phyloP scores from a whole-genome alignment of 2,113 vertebrate species.

The Coptodon rendalli region DNA sequence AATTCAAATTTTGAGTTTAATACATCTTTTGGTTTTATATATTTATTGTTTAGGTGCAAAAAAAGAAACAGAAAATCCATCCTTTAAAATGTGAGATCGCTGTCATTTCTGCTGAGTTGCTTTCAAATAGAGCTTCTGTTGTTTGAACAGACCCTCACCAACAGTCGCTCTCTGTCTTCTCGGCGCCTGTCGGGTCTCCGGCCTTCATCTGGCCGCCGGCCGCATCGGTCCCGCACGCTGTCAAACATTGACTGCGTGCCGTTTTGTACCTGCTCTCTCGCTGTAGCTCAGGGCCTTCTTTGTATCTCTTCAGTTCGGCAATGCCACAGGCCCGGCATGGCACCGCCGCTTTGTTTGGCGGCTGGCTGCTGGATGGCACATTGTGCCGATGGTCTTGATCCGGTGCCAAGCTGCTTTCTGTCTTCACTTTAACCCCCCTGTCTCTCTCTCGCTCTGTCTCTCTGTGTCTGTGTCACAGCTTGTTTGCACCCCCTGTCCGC shows the following conservation, averaged over 20 bases:
- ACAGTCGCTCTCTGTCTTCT: conserved; percentile 2
- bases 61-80: neutral
- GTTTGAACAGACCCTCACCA: neutral
- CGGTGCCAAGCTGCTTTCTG: conserved; percentile 57
- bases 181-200: neutral
- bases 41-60: neutral
- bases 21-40: neutral
- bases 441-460: neutral
- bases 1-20: neutral
- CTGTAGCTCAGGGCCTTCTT: neutral
- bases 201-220: neutral
- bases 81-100: neutral
- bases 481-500: conserved; percentile 11
- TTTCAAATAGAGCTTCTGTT: conserved; percentile 23
- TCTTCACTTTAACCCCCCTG: conserved; percentile 19
- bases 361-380: conserved; percentile 52
- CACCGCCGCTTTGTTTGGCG: conserved; percentile 45
- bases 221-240: neutral
- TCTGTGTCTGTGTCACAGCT: conserved; percentile 23
- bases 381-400: conserved; percentile 60
- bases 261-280: neutral
- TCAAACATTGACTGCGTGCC: neutral
- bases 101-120: neutral
- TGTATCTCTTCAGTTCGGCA: neutral
- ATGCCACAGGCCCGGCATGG: conserved; percentile 32